A percentile compares a stretch with the other conserved stretches of the same genome.
Evolutionary conservation across 2,797 vertebrate species (phyloP).

Genomic region (Sebastes goodei): DNA sequence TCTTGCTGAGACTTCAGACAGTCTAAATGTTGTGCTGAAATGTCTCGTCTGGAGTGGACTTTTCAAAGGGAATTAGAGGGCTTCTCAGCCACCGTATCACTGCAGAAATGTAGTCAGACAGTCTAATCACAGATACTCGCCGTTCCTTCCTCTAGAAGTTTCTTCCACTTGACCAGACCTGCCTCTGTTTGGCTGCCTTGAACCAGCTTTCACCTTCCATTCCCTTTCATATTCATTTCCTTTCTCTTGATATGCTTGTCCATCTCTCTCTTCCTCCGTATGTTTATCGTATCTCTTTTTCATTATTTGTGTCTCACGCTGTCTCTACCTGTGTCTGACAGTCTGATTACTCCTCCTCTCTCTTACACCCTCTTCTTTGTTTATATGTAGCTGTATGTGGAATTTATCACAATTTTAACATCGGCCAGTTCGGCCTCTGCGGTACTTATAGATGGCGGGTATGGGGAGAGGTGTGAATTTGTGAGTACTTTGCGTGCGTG

Average conservation of each 20-base stretch:
- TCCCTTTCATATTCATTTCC: slow-evolving; percentile 44
- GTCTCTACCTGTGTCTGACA: slow-evolving; percentile 41
- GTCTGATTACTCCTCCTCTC: slow-evolving; percentile 32
- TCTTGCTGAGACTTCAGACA: slow-evolving; percentile 54
- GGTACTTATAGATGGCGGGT: slow-evolving; percentile 19
- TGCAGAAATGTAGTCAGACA: slow-evolving; percentile 67
- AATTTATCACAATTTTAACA: slow-evolving; percentile 55
- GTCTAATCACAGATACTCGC: slow-evolving; percentile 62
- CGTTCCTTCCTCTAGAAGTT: slow-evolving; percentile 47
- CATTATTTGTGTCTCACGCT: slow-evolving; percentile 41
- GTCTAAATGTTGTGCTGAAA: slow-evolving; percentile 61
- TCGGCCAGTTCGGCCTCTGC: slow-evolving; percentile 3
- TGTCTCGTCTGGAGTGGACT: slow-evolving; percentile 58
- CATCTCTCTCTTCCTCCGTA: slow-evolving; percentile 33
- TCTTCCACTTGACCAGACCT: slow-evolving; percentile 45
- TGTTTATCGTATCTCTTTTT: slow-evolving; percentile 45
- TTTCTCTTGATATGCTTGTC: slow-evolving; percentile 52
- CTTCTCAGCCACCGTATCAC: slow-evolving; percentile 58
- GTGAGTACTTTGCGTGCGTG: slow-evolving; percentile 14
- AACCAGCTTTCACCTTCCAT: slow-evolving; percentile 30
- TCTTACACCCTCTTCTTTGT: slow-evolving; percentile 30
- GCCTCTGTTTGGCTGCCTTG: slow-evolving; percentile 8
- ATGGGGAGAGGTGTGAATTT: slow-evolving; percentile 36
- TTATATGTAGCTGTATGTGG: slow-evolving; percentile 47
- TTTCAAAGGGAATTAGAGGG: slow-evolving; percentile 56